Evolutionary conservation across 2,888 invertebrate genomes (phyloP).

Genomic region (Lymantria monacha): DNA sequence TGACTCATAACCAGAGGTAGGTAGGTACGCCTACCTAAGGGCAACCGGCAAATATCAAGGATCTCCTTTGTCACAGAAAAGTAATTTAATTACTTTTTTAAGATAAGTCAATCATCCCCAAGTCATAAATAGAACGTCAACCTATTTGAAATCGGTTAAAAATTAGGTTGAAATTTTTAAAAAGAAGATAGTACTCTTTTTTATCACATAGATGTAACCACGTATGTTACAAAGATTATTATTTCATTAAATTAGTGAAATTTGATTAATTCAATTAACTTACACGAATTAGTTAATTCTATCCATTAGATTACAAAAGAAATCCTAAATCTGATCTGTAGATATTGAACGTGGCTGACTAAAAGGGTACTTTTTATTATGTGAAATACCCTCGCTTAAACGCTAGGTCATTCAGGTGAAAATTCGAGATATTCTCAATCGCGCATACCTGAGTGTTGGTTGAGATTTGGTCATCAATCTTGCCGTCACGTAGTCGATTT

Average conservation of each 20-base stretch:
- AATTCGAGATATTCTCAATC: background rate
- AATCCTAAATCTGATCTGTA: constrained; percentile 25
- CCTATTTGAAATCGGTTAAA: too few relatives aligned
- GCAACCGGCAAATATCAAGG: too few relatives aligned
- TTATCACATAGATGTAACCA: too few relatives aligned
- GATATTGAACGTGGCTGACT: constrained; percentile 18
- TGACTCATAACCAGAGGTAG: too few relatives aligned
- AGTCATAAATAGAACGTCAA: too few relatives aligned
- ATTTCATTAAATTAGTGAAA: constrained; percentile 28
- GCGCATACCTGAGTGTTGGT: background rate
- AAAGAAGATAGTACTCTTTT: too few relatives aligned
- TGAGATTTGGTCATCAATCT: background rate
- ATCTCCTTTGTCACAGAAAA: too few relatives aligned
- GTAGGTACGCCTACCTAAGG: too few relatives aligned
- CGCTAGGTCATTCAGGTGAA: constrained; percentile 6
- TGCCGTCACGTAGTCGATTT: background rate
- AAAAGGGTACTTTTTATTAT: constrained; percentile 33
- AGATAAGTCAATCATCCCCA: too few relatives aligned
- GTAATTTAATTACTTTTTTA: too few relatives aligned
- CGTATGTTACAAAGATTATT: constrained; percentile 3
- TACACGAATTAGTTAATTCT: constrained; percentile 33
- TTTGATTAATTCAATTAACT: too few relatives aligned
- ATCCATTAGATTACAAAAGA: constrained; percentile 38
- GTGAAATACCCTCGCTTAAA: constrained; percentile 27
- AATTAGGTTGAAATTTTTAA: too few relatives aligned